A percentile compares a stretch with the other conserved stretches of the same genome.
These are phyloP conservation scores for Eclectus roratus DNA, from an alignment of 2,113 vertebrate species.

Conservation along the genomic window DNA sequence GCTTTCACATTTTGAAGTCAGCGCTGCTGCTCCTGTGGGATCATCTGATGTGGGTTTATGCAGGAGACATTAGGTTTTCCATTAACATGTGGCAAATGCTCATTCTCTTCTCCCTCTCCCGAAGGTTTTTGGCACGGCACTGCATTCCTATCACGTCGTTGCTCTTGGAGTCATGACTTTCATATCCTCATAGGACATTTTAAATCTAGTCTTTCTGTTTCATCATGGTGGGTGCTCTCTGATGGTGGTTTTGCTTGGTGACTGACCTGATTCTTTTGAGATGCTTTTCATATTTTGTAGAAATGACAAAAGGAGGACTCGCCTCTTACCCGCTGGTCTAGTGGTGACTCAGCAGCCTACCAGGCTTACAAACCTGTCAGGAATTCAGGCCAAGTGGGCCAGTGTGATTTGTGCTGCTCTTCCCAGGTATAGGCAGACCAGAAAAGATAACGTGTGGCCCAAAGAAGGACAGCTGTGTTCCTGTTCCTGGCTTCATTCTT, in stretches of 20 bases:
- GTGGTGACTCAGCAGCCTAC: neutral
- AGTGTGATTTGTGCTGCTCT: neutral
- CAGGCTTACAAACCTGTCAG: neutral
- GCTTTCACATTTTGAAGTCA: neutral
- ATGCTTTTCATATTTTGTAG: neutral
- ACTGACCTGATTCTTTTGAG: neutral
- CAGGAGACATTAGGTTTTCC: neutral
- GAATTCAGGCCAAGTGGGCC: neutral
- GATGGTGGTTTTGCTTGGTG: neutral
- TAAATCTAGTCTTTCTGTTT: neutral
- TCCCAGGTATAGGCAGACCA: neutral
- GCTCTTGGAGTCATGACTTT: neutral
- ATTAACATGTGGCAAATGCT: neutral
- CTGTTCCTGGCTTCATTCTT: neutral
- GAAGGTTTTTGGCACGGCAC: neutral
- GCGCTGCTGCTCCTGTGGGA: neutral
- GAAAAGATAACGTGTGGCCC: rapidly evolving
- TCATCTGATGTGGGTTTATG: neutral
- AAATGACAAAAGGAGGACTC: neutral
- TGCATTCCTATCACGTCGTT: neutral
- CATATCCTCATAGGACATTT: neutral
- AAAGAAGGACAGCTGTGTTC: neutral
- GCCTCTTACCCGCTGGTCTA: neutral
- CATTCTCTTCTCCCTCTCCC: neutral
- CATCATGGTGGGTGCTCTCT: neutral